Evolutionary conservation across 1,140 invertebrate genomes (phyloP).

Genomic region (Lepidurus packardi): DNA sequence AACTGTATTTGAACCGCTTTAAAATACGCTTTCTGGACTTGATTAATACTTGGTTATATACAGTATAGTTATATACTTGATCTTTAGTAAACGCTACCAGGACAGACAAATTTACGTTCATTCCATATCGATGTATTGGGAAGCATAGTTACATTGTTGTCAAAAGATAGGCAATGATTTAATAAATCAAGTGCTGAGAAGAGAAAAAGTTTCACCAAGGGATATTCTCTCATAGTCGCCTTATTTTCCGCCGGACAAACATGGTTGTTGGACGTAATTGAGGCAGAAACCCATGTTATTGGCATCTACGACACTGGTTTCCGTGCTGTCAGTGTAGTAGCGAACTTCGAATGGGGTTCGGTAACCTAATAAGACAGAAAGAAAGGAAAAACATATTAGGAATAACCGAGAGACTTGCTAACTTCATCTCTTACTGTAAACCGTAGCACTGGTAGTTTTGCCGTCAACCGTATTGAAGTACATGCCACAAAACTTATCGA

Average conservation of each 20-base stretch:
- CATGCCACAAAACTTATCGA: constrained; percentile 12
- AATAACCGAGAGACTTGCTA: not conserved
- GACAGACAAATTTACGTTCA: too few relatives aligned
- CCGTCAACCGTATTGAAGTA: not conserved
- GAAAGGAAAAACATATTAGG: constrained; percentile 6
- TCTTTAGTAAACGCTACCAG: too few relatives aligned
- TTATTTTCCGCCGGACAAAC: constrained; percentile 40
- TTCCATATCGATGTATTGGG: too few relatives aligned
- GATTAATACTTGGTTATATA: too few relatives aligned
- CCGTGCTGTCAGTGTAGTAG: constrained; percentile 24
- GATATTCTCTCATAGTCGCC: not conserved
- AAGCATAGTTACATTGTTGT: too few relatives aligned
- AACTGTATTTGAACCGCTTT: not conserved
- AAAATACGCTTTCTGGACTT: not conserved
- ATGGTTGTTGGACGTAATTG: constrained; percentile 60
- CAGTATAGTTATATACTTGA: too few relatives aligned
- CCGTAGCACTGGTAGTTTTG: not conserved
- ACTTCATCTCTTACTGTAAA: constrained; percentile 34
- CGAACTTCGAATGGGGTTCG: constrained; percentile 25
- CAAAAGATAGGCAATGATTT: too few relatives aligned
- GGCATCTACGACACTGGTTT: constrained; percentile 46
- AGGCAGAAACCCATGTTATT: constrained; percentile 67
- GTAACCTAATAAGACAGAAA: constrained; percentile 30
- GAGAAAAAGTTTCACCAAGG: not conserved
- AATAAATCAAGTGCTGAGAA: not conserved